phyloP scores from a whole-genome alignment of 92 coral and sea anemone species.

The Epizoanthus fatuus region DNA sequence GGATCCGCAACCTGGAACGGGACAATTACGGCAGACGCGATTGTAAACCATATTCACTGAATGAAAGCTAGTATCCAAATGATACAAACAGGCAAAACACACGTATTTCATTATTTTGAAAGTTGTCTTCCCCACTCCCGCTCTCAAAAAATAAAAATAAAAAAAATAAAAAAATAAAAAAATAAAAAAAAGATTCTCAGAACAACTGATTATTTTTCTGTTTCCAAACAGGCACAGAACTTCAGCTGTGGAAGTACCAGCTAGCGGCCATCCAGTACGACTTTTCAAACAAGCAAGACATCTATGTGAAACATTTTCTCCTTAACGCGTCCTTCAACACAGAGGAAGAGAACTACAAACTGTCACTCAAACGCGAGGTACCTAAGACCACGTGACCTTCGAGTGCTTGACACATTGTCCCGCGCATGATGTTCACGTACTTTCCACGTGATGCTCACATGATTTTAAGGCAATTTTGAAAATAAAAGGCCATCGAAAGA shows the following conservation, averaged over 20 bases:
- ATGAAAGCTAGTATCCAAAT: too few relatives aligned
- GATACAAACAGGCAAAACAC: background rate
- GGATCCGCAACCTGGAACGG: too few relatives aligned
- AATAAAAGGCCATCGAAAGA: background rate
- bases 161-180: too few relatives aligned
- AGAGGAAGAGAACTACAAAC: constrained; percentile 97
- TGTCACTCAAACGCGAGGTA: constrained; percentile 91
- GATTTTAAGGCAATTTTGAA: background rate
- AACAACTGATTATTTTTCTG: background rate
- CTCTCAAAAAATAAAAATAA: too few relatives aligned
- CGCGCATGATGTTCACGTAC: too few relatives aligned
- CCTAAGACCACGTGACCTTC: constrained; percentile 75
- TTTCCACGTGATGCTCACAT: background rate
- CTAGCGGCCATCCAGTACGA: constrained; percentile 94
- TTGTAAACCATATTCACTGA: too few relatives aligned
- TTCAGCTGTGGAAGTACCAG: constrained; percentile 89
- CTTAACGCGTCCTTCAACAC: constrained; percentile 94
- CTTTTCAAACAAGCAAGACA: constrained; percentile 82
- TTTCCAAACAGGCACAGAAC: constrained; percentile 84
- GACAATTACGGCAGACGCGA: too few relatives aligned
- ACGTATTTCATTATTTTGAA: too few relatives aligned
- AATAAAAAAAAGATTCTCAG: too few relatives aligned
- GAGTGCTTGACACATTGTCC: background rate
- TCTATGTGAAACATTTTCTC: constrained; percentile 76
- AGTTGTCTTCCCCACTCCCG: too few relatives aligned